Evolutionary conservation across 2,888 invertebrate species (phyloP), one percentile per base, ranked within the genome.

Genomic region (Liopterus haemorrhoidalis): DNA sequence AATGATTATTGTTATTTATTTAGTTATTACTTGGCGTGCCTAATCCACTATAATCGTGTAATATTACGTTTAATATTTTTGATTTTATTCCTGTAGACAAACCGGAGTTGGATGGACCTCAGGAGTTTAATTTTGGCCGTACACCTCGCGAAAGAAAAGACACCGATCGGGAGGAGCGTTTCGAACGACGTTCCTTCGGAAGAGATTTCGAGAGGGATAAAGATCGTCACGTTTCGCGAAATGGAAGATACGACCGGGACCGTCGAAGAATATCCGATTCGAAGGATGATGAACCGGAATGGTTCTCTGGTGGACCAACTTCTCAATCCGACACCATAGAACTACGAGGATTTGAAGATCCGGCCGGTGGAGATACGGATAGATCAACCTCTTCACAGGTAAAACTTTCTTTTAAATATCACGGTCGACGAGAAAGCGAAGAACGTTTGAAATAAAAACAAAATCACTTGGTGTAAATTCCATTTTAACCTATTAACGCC

Each of bases 291-390:
- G 89, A 91, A 65, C 93, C 93, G 2, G 92, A 93, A 69, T 93
- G 94, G 89, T 85, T 83, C 62, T 85, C 85, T 59, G 83, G 83
- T 48, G 94, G 93, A 31, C 94, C 94, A 32, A 85, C 86, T 49
- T 92, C 92, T 49, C 88, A 92, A 64, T 72, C 82, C 60, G 95
- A 95, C 59, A 91, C 89, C 24, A 95, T 95, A 58, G 95, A 95
- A 67, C 72, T 95, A 56, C 82, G 86, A 35, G 95, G 95, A 12
- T 95, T 95, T 69, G 92, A 94, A 58, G 89, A 85, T 48, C 60
- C 64, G 51, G 78, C 80, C 1, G 69, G 65, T 24, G n/a, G n/a
- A n/a, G 68, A 70, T 27, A 68, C 60, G 46, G 57, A 51, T 19
- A 31, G 45, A 9, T 9, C 22, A 4, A 16, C 19, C 2, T 24